phyloP scores from a whole-genome alignment of 2,797 vertebrate genomes.

The Ctenopoma multispine region DNA sequence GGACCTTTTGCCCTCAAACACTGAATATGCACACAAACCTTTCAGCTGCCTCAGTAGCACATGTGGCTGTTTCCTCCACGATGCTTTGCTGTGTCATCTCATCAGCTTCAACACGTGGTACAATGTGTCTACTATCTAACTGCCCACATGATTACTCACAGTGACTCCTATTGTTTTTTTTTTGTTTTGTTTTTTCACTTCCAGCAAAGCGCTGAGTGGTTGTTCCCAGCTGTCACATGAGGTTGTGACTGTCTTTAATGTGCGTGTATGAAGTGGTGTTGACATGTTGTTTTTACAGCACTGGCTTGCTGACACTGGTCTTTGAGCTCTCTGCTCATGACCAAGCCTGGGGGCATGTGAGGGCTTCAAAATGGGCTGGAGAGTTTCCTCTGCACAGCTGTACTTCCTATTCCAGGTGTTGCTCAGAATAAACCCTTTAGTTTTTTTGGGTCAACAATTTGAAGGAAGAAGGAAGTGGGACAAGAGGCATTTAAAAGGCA shows the following conservation, averaged over 20 bases:
- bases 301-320: conserved; percentile 66
- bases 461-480: background rate
- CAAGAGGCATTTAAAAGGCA: background rate
- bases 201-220: conserved; percentile 48
- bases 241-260: conserved; percentile 41
- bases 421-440: conserved; percentile 6
- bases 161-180: conserved; percentile 13
- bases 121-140: conserved; percentile 45
- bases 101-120: conserved; percentile 45
- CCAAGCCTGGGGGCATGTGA: conserved; percentile 41
- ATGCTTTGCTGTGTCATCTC: conserved; percentile 42
- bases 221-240: conserved; percentile 32
- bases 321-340: conserved; percentile 57
- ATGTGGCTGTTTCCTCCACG: conserved; percentile 10
- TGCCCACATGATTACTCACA: conserved; percentile 34
- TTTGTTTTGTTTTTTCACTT: background rate
- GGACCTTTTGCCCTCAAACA: no score
- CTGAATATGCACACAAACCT: background rate
- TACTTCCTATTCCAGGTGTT: conserved; percentile 10
- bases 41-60: background rate
- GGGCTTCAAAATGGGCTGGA: conserved; percentile 21
- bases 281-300: conserved; percentile 74
- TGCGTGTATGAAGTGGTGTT: conserved; percentile 75
- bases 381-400: conserved; percentile 9
- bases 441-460: background rate